These are phyloP conservation scores for Tinea trinotella DNA, from an alignment of 2,888 invertebrate species.

Conservation along the genomic window DNA sequence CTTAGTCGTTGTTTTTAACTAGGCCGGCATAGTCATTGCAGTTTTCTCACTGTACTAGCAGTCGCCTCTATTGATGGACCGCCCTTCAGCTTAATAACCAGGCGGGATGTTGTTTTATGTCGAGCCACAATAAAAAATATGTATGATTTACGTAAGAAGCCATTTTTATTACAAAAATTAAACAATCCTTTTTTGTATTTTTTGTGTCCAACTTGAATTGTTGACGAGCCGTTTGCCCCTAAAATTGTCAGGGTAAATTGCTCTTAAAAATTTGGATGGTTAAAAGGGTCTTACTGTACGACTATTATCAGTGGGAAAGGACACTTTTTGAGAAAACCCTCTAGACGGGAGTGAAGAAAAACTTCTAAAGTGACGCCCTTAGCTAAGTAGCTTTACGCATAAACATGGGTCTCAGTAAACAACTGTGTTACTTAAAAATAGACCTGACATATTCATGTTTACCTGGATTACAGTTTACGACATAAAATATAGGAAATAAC, in stretches of 20 bases:
- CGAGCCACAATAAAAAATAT: no score
- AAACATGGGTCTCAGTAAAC: background rate
- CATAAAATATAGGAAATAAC: no score
- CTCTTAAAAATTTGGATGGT: slow-evolving; percentile 9
- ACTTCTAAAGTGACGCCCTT: background rate
- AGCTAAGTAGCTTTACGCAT: slow-evolving; percentile 3
- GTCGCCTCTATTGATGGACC: no score
- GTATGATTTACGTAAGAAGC: no score
- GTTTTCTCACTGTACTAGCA: no score
- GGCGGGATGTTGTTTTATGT: no score
- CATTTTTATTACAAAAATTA: no score
- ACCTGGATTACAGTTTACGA: no score
- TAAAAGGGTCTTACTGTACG: slow-evolving; percentile 11
- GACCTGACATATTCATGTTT: background rate
- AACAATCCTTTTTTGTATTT: no score
- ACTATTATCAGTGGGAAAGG: slow-evolving; percentile 7
- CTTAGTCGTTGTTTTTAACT: no score
- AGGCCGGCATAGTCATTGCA: no score
- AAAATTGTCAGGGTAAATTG: background rate
- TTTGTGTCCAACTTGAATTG: background rate
- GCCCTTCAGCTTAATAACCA: no score
- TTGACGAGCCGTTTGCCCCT: background rate
- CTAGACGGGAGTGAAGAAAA: slow-evolving; percentile 3
- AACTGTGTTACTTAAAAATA: background rate
- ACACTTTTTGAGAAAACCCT: slow-evolving; percentile 12